phyloP scores from a whole-genome alignment of 2,888 invertebrate species.

The Epinotia nisella region DNA sequence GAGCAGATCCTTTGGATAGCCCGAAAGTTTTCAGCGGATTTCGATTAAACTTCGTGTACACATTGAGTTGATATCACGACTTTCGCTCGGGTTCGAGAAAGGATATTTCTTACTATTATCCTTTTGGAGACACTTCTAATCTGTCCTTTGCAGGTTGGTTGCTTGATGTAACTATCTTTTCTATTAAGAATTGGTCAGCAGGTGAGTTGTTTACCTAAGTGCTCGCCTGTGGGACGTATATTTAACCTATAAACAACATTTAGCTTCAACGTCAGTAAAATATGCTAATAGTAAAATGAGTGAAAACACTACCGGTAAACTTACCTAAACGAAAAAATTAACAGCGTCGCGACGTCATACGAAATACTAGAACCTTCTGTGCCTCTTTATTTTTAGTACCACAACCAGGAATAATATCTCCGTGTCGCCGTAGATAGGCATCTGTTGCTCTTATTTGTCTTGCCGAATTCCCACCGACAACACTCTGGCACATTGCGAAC shows the following conservation, averaged over 20 bases:
- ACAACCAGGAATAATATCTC: slow-evolving; percentile 35
- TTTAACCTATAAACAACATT: background rate
- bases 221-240: too few species aligned
- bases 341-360: background rate
- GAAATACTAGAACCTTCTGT: background rate
- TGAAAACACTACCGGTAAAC: background rate
- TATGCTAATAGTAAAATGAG: too few species aligned
- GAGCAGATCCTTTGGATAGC: slow-evolving; percentile 21
- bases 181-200: background rate
- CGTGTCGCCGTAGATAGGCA: slow-evolving; percentile 40
- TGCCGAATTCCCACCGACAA: slow-evolving; percentile 15
- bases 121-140: slow-evolving; percentile 15
- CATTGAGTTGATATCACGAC: slow-evolving; percentile 21
- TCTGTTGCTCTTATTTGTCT: slow-evolving; percentile 45
- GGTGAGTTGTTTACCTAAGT: too few species aligned
- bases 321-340: background rate
- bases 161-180: slow-evolving; percentile 7
- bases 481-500: slow-evolving; percentile 48
- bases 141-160: slow-evolving; percentile 6
- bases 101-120: slow-evolving; percentile 10
- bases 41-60: slow-evolving; percentile 40
- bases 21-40: slow-evolving; percentile 38
- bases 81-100: slow-evolving; percentile 11
- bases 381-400: slow-evolving; percentile 5
- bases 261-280: background rate